These are phyloP conservation scores for Andricus quercusramuli DNA, from an alignment of 2,888 invertebrate genomes.

Conservation along the genomic window DNA sequence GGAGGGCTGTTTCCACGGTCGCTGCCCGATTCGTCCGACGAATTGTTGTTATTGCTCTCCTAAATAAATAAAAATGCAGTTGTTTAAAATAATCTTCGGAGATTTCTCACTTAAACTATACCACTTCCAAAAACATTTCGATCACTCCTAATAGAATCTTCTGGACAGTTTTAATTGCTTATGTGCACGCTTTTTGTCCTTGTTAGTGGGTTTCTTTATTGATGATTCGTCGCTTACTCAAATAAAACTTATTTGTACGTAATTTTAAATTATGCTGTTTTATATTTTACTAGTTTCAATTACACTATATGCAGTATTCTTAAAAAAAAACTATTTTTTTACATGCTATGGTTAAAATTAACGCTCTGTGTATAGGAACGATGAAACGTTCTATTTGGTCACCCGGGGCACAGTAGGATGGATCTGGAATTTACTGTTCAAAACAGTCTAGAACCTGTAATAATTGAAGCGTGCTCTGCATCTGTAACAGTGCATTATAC, in stretches of 20 bases:
- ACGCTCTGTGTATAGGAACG: too few relatives aligned
- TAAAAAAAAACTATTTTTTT: background rate
- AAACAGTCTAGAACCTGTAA: too few relatives aligned
- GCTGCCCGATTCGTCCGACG: slow-evolving; percentile 71
- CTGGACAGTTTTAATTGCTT: background rate
- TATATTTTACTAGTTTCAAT: background rate
- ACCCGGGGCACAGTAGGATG: too few relatives aligned
- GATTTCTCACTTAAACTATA: slow-evolving; percentile 51
- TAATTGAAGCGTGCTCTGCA: too few relatives aligned
- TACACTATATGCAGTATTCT: background rate
- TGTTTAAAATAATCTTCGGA: slow-evolving; percentile 42
- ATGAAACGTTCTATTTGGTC: too few relatives aligned
- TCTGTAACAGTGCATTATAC: too few relatives aligned
- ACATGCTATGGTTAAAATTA: background rate
- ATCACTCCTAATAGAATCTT: slow-evolving; percentile 51
- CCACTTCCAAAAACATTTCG: slow-evolving; percentile 53
- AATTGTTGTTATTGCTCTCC: slow-evolving; percentile 78
- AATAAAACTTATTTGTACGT: too few relatives aligned
- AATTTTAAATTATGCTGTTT: background rate
- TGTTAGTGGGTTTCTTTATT: background rate
- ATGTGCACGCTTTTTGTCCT: background rate
- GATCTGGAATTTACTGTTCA: too few relatives aligned
- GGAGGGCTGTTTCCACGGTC: slow-evolving; percentile 68
- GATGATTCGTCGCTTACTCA: too few relatives aligned
- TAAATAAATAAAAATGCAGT: slow-evolving; percentile 66